Percentiles rank a stretch among this genome's conserved stretches.
Evolutionary conservation across 1,140 invertebrate genomes (phyloP).

Genomic region (Drosophila tsacasi): DNA sequence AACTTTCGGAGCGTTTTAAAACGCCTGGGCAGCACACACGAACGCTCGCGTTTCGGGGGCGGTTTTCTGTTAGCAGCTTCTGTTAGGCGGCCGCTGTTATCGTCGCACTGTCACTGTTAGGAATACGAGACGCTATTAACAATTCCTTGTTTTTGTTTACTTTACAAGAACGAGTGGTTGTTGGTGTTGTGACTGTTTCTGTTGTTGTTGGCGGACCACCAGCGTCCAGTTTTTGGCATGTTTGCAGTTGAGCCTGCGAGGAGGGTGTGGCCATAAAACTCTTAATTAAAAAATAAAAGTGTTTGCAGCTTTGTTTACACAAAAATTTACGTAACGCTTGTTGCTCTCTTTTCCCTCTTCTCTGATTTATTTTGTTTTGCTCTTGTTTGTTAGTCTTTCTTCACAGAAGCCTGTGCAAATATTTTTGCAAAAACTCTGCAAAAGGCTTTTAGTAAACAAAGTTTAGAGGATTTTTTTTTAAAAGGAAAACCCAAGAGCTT

Average conservation of each 20-base stretch:
- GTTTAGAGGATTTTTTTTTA: too few relatives aligned
- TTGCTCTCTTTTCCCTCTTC: not conserved
- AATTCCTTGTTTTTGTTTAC: slow-evolving; percentile 64
- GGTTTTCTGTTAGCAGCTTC: slow-evolving; percentile 29
- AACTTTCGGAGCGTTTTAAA: slow-evolving; percentile 38
- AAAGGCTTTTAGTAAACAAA: slow-evolving; percentile 49
- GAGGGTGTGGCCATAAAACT: slow-evolving; percentile 45
- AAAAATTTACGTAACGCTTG: slow-evolving; percentile 29
- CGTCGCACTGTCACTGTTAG: slow-evolving; percentile 29
- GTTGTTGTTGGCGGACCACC: slow-evolving; percentile 55
- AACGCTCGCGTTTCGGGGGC: slow-evolving; percentile 33
- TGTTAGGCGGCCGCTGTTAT: slow-evolving; percentile 22
- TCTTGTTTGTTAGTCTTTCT: slow-evolving; percentile 9
- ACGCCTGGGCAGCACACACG: slow-evolving; percentile 10
- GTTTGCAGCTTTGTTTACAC: slow-evolving; percentile 59
- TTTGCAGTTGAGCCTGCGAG: slow-evolving; percentile 25
- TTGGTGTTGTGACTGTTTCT: slow-evolving; percentile 15
- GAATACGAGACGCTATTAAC: slow-evolving; percentile 60
- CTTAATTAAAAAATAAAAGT: slow-evolving; percentile 71
- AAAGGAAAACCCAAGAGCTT: slow-evolving; percentile 6
- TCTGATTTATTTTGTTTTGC: not conserved
- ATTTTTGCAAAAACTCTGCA: slow-evolving; percentile 40
- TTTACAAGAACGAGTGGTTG: slow-evolving; percentile 42
- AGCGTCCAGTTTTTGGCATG: slow-evolving; percentile 55
- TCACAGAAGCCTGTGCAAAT: slow-evolving; percentile 75